Conservation (phyloP, 2,888 invertebrate genomes). For the Malthinus flaveolus region DNA sequence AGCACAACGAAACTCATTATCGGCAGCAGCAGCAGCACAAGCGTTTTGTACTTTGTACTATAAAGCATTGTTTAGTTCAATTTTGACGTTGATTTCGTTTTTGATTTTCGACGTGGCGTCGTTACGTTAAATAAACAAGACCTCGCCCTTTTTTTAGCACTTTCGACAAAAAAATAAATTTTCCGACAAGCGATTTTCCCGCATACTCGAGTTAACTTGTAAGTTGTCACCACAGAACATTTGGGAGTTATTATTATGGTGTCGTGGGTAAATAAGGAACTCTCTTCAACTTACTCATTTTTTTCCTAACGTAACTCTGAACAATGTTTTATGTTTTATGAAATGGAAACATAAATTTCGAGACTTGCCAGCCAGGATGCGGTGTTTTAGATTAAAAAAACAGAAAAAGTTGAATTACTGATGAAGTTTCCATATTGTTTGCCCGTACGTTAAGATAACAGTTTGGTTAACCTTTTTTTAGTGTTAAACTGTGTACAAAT, state of each 20-base stretch:
- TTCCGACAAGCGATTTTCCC: constrained; percentile 3
- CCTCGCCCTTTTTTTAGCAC: too few species aligned
- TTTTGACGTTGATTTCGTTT: background rate
- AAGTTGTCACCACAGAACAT: constrained; percentile 12
- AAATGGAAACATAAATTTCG: constrained; percentile 10
- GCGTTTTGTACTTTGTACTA: constrained; percentile 8
- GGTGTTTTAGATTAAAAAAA: too few species aligned
- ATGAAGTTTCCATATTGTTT: too few species aligned
- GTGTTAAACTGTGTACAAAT: too few species aligned
- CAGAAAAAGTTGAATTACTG: too few species aligned
- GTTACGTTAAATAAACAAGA: too few species aligned
- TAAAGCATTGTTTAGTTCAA: constrained; percentile 5
- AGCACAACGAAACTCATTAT: constrained; percentile 17
- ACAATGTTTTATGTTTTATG: constrained; percentile 11
- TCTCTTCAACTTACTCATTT: constrained; percentile 1
- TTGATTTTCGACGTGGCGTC: too few species aligned
- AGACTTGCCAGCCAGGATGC: background rate
- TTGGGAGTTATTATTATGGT: background rate
- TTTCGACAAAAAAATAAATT: background rate
- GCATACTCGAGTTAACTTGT: constrained; percentile 2
- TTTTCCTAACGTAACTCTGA: constrained; percentile 4
- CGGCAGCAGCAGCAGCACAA: constrained; percentile 11
- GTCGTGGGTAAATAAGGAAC: constrained; percentile 14
- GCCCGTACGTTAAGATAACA: too few species aligned
- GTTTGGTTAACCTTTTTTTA: too few species aligned